Conservation (phyloP, 2,888 invertebrate species). For the Seira musarum region DNA sequence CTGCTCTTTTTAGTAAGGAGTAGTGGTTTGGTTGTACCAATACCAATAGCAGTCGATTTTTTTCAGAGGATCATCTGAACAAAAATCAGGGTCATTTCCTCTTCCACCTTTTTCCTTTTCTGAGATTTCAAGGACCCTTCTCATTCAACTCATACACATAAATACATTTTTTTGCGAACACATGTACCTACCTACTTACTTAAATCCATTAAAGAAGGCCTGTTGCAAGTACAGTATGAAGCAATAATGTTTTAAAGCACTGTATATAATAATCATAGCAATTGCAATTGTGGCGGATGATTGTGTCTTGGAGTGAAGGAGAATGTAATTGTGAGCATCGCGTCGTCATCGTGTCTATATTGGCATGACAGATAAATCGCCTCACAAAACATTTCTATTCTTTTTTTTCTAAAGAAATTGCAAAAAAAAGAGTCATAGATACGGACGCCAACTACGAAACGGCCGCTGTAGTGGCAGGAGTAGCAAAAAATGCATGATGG, state of each 20-base stretch:
- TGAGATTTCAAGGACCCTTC: conserved; percentile 65
- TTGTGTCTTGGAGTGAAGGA: background rate
- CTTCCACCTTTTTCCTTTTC: conserved; percentile 69
- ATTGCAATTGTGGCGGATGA: background rate
- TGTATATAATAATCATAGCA: too few species aligned
- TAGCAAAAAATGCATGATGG: too few species aligned
- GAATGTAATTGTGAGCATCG: background rate
- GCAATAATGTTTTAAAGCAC: too few species aligned
- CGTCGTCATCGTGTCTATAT: background rate
- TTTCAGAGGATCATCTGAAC: conserved; percentile 56
- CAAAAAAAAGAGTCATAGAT: too few species aligned
- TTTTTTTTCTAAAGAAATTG: background rate
- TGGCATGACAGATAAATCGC: background rate
- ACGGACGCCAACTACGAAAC: too few species aligned
- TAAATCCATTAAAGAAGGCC: too few species aligned
- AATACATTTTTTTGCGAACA: conserved; percentile 15
- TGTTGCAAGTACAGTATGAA: too few species aligned
- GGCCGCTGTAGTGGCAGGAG: too few species aligned
- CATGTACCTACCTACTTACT: too few species aligned
- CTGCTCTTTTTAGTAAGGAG: too few species aligned
- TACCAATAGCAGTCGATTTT: too few species aligned
- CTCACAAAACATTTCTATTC: background rate
- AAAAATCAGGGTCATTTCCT: conserved; percentile 69
- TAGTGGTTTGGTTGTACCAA: too few species aligned
- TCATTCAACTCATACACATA: conserved; percentile 46